Percentiles rank a stretch among this genome's conserved stretches.
Conservation (phyloP, 1,140 invertebrate genomes). For the Zaprionus taronus region DNA sequence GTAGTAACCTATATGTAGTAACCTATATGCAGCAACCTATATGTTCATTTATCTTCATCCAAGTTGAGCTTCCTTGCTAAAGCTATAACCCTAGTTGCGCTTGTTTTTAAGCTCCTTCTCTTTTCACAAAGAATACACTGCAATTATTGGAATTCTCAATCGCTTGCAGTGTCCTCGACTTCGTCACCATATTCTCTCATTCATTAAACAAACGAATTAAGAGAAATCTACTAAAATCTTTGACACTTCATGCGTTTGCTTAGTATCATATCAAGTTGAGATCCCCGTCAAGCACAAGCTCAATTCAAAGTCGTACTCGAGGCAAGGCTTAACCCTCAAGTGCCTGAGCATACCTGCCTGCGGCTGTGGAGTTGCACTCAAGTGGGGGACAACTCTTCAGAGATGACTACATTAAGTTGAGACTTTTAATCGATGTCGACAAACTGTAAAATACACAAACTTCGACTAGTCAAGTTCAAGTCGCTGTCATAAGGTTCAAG, state of each 20-base stretch:
- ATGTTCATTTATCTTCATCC: too few relatives aligned
- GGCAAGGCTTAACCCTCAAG: constrained; percentile 35
- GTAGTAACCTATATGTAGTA: too few relatives aligned
- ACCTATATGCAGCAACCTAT: too few relatives aligned
- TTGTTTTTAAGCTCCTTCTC: too few relatives aligned
- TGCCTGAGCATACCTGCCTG: constrained; percentile 17
- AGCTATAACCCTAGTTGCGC: too few relatives aligned
- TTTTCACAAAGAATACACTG: too few relatives aligned
- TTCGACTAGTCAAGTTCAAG: constrained; percentile 33
- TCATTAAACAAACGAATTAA: too few relatives aligned
- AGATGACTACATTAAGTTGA: constrained; percentile 17
- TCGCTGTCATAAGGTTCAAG: neutral
- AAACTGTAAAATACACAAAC: constrained; percentile 3
- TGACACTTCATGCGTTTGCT: neutral
- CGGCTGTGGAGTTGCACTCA: constrained; percentile 12
- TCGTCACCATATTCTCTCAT: neutral
- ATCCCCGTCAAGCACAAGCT: constrained; percentile 30
- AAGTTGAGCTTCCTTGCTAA: too few relatives aligned
- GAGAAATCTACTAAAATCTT: neutral
- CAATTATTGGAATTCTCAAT: neutral
- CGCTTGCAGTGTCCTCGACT: too few relatives aligned
- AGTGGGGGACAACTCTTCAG: constrained; percentile 20
- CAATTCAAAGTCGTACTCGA: constrained; percentile 32
- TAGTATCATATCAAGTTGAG: constrained; percentile 1
- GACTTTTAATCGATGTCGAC: neutral